Evolutionary conservation across 2,888 invertebrate genomes (phyloP), one percentile per base, ranked within the genome.

Genomic region (Leptura quadrifasciata): DNA sequence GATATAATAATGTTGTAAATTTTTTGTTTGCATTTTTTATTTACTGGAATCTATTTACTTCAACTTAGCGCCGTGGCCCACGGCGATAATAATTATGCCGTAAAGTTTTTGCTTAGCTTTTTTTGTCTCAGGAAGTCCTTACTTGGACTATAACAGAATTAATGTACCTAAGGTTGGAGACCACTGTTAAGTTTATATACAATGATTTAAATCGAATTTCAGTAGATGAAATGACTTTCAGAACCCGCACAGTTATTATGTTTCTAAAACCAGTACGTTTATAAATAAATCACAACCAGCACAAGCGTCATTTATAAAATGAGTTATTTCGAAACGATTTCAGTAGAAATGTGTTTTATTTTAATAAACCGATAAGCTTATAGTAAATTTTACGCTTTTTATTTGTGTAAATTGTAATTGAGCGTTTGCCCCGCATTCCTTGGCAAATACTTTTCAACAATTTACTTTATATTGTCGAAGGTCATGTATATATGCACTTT

Each of bases 401-500:
- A 57, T 20, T 57, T 57, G 57, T 12, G 57, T 57, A 12, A 57
- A 57, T 10, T 18, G 20, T 21, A 57, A 57, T 57, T 57, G 57
- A 57, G 57, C 9, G 21, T 21, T 57, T 12, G 10, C 21, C 57
- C 21, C 57, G 20, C 57, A 57, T 57, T 57, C 57, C 57, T 57
- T 57, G 57, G 57, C 57, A 21, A 21, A 57, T 57, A 18, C 10
- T 5, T 57, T 21, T 20, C 18, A 57, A 57, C 57, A 21, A 57
- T 18, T 57, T 57, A 55, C 6, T 55, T 55, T 55, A 57, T 57
- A 57, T 21, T 21, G 57, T 9, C 57, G 57, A 57, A 55, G 57
- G 57, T 57, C 57, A 12, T 18, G 57, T 21, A 57, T 21, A 57
- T 54, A 18, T 54, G 39, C 47, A 47, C 47, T 47, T 8, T 31